Conservation (phyloP, 2,888 invertebrate species). For the Ceramica pisi region DNA sequence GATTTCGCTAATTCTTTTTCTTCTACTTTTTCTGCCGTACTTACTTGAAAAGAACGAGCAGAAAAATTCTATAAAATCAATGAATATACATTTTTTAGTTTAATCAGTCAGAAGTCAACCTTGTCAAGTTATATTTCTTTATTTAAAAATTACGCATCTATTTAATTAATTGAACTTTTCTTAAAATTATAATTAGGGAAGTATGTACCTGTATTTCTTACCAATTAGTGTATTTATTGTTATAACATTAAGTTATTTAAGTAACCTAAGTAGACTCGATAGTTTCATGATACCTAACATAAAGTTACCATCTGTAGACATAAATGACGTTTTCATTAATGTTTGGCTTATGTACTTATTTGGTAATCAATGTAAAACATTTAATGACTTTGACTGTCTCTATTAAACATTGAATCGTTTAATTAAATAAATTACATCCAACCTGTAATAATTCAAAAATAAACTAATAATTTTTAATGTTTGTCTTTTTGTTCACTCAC, state of each 20-base stretch:
- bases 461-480: conserved; percentile 67
- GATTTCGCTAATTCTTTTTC: too few species aligned
- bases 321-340: conserved; percentile 45
- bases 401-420: conserved; percentile 40
- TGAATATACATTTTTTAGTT: not conserved
- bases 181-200: conserved; percentile 43
- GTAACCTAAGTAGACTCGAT: conserved; percentile 39
- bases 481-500: conserved; percentile 35
- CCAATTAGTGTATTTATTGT: conserved; percentile 68
- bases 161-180: conserved; percentile 47
- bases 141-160: conserved; percentile 3
- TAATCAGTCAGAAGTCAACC: not conserved
- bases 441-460: conserved; percentile 64
- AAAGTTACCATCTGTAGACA: conserved; percentile 43
- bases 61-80: not conserved
- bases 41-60: not conserved
- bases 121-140: conserved; percentile 7
- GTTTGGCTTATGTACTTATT: conserved; percentile 66
- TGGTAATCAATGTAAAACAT: conserved; percentile 51
- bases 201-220: conserved; percentile 71
- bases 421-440: conserved; percentile 41
- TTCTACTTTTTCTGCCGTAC: not conserved
- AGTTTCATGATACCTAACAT: conserved; percentile 43
- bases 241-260: conserved; percentile 43
- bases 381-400: conserved; percentile 37